phyloP scores from a whole-genome alignment of 2,113 vertebrate genomes.

The Mus musculus region GRCm39 chr8:46847001-46847500 shows the following conservation, averaged over 20 bases:
- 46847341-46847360: not conserved
- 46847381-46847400: not conserved
- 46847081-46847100: not conserved
- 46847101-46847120: no score
- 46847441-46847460: not conserved
- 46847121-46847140: not conserved
- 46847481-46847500: not conserved
- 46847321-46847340: not conserved
- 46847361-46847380: not conserved
- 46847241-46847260: not conserved
- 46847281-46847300: not conserved
- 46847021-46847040: not conserved
- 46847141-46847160: not conserved
- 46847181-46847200: not conserved
- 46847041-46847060: not conserved
- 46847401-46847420: not conserved
- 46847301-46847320: not conserved
- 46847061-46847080: not conserved
- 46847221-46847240: not conserved
- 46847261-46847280: not conserved
- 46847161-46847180: not conserved
- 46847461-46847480: not conserved
- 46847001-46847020: not conserved
- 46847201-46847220: not conserved
- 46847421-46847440: not conserved